phyloP scores from a whole-genome alignment of 2,888 invertebrate genomes.

The Campopleginae sp. region DNA sequence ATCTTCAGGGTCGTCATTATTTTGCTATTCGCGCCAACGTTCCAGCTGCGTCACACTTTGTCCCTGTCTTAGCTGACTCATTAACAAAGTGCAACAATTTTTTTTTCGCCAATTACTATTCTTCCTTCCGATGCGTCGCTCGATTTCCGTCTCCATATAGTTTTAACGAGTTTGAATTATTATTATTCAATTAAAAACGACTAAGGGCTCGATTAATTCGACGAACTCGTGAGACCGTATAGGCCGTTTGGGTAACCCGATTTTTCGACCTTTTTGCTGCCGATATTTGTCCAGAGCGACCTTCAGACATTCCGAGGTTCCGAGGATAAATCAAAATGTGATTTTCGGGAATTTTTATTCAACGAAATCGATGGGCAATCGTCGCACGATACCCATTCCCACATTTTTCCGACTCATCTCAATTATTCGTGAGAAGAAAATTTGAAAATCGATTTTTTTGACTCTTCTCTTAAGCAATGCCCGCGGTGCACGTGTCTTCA shows the following conservation, averaged over 20 bases:
- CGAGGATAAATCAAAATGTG: too few species aligned
- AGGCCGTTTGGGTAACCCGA: neutral
- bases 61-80: conserved; percentile 72
- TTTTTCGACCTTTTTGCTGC: neutral
- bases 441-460: neutral
- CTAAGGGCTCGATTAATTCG: neutral
- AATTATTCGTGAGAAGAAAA: too few species aligned
- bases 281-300: neutral
- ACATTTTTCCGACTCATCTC: too few species aligned
- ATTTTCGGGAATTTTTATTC: too few species aligned
- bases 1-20: conserved; percentile 73
- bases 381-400: too few species aligned
- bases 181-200: neutral
- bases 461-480: neutral
- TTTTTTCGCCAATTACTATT: conserved; percentile 18
- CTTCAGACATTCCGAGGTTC: too few species aligned
- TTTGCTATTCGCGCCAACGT: conserved; percentile 73
- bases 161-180: neutral
- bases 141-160: neutral
- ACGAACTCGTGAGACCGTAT: neutral
- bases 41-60: conserved; percentile 71
- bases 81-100: conserved; percentile 41
- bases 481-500: neutral
- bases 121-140: neutral
- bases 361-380: too few species aligned